phyloP scores from a whole-genome alignment of 2,113 vertebrate genomes.

The Cyprinodon brontotheroides region DNA sequence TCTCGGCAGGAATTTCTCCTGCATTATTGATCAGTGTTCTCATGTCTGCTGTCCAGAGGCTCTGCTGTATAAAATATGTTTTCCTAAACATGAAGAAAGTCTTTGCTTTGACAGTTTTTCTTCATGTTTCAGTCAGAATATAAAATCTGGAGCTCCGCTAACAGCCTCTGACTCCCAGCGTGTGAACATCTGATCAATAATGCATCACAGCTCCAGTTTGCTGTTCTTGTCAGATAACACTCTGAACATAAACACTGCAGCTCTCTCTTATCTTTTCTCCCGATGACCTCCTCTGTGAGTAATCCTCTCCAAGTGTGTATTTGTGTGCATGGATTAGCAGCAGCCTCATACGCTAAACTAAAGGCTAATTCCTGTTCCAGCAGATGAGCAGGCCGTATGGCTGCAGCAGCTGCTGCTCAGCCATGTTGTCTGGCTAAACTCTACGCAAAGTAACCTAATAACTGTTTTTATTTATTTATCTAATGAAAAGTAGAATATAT shows the following conservation, averaged over 20 bases:
- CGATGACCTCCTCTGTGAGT: constrained; percentile 41
- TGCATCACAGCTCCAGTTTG: constrained; percentile 23
- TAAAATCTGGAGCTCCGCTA: neutral
- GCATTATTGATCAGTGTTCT: neutral
- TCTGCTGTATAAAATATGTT: neutral
- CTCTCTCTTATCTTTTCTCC: constrained; percentile 4
- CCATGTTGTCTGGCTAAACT: neutral
- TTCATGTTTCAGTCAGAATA: constrained; percentile 13
- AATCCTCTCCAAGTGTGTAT: constrained; percentile 28
- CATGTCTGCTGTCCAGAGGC: neutral
- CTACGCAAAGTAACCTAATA: no score
- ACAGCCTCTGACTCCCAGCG: neutral
- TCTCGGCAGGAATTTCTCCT: neutral
- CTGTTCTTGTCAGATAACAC: constrained; percentile 21
- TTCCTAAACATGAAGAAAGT: neutral
- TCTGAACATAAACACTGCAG: constrained; percentile 4
- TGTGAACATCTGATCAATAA: constrained; percentile 44
- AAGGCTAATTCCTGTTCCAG: constrained; percentile 40
- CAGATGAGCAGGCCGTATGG: constrained; percentile 39
- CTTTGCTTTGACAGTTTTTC: neutral
- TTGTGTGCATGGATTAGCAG: constrained; percentile 46
- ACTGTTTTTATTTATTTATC: no score
- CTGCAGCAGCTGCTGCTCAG: constrained; percentile 31
- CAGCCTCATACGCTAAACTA: constrained; percentile 34
- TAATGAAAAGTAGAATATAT: no score